Base-by-base conservation (phyloP, 2,113 vertebrate genomes). In the Entelurus aequoreus region DNA sequence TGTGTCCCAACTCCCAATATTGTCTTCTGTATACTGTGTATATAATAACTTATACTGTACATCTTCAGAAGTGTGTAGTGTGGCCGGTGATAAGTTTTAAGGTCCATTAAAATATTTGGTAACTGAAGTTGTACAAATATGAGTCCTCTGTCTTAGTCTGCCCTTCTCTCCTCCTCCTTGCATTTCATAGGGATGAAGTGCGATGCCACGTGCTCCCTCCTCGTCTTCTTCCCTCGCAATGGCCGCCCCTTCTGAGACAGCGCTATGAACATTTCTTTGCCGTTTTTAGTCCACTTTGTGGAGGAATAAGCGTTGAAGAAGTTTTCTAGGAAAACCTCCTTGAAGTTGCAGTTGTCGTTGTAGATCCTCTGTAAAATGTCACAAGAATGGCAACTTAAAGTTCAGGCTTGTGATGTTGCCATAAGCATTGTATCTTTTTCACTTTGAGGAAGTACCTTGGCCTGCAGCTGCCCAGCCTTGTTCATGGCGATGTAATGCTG, bases 401-500 rank as follows among this genome's bases (percentile, higher is more conserved):
- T 15, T 37, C 16, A 50, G 14, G 44, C 35, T 5, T 37, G 8
- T 40, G n/a, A 13, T 49, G 54, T 54, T 40, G 36, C 14, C 21
- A 10, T 47, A 15, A 35, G 42, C 7, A 21, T 47, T 59, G 11
- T 7, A 46, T 48, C 19, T 19, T 40, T 54, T 49, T 54, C 46
- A 67, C 65, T 19, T 38, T 15, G 66, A 70, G 13, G n/a, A 62
- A 54, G 75, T 96, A 99, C 96, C 95, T 95, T 98, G 85, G 94
- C 94, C 82, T 96, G 94, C 71, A 99, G 92, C 69, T 92, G 92
- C 85, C 96, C 96, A 76, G 91, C 92, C 72, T 91, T 95, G 85
- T 92, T 97, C 96, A 99, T 99, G 66, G 93, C 93, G 82, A 99
- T 92, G 50, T 96, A 99, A 60, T 92, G 94, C 90, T 98, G 95